Base-by-base conservation (phyloP, 1,140 invertebrate species). In the Drosophila navojoa region DNA sequence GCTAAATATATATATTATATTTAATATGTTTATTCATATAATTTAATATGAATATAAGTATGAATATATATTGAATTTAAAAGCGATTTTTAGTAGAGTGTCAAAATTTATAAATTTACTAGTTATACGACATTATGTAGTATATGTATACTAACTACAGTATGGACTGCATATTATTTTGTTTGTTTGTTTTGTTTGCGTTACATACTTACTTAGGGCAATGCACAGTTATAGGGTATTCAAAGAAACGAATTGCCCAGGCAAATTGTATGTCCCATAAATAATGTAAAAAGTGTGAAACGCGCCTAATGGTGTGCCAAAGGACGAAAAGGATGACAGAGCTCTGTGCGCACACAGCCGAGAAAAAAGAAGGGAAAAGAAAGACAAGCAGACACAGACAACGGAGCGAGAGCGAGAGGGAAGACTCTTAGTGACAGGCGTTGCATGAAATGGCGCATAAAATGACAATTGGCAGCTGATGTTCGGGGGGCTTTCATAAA, bases 231-330 rank as follows among this genome's bases (percentile, higher is more conserved):
- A 5, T 5, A 59, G 57, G 25, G 57, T 45, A 59, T 47, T 32
- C 1, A 32, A 19, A 10, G 42, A 32, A 44, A 60, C 22, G 49
- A 32, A 77, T 61, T 68, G 62, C 63, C 75, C 60, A 68, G 52
- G 58, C 60, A 76, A 71, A 75, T 69, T 71, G 77, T 54, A 74
- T 69, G 73, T 47, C 71, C 77, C 71, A 89, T 89, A 89, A 89
- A 89, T 89, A 89, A 89, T 89, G 79, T 87, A 90, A 77, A 80
- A 80, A 89, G 84, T 89, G 85, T 84, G 84, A 84, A 89, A 89
- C 76, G 84, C 85, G 84, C 84, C 84, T 89, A 89, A 89, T 89
- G 84, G 84, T 64, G 80, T 89, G 80, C 74, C 80, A 78, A 75
- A 77, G 80, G 52, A 64, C 70, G 45, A 54, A 67, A 72, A 68